Base-by-base conservation (phyloP, 1,140 invertebrate genomes). In the Habropoda laboriosa region DNA sequence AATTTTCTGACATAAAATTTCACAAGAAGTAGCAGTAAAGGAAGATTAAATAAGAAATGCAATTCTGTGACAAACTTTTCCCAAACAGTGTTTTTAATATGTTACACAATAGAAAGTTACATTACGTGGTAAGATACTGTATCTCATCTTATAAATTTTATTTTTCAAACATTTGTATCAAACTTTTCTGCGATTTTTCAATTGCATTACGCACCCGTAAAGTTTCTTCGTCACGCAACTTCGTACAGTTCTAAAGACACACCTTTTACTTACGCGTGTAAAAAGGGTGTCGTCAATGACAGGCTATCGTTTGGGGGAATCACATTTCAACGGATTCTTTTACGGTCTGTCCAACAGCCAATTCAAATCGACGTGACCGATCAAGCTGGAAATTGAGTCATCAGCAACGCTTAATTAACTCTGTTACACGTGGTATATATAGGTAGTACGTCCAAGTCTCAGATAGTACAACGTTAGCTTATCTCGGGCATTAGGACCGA, bases 341-440 rank as follows among this genome's bases (percentile, higher is more conserved):
- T 42, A 53, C 72, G 47, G 27, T 66, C 10, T 27, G 45, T 27
- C 12, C 35, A n/a, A n/a, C 45, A 12, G 24, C 2, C 35, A 12
- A 21, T 32, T 42, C 35, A 60, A 18, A 64, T 66, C 72, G 61
- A 40, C 35, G 35, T 24, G 27, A 53, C 60, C 60, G 38, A 75
- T 67, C 47, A 42, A 42, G 18, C 27, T 27, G 21, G 61, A 67
- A 75, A 75, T 75, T 53, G 27, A 75, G 73, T 75, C 61, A 75
- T 75, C 61, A 66, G 63, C 61, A 66, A 75, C 63, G 61, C 35
- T 75, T 75, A 75, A 75, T 75, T 70, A 24, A 77, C 42, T 30
- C 53, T 18, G 53, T 45, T 74, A 32, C 71, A 49, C 32, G 13
- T 27, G 32, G 16, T 30, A n/a, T 10, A 21, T 35, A n/a, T 4